Evolutionary conservation across 2,113 vertebrate genomes (phyloP), one percentile per base, ranked within the genome.

Genomic region (Clarias gariepinus): DNA sequence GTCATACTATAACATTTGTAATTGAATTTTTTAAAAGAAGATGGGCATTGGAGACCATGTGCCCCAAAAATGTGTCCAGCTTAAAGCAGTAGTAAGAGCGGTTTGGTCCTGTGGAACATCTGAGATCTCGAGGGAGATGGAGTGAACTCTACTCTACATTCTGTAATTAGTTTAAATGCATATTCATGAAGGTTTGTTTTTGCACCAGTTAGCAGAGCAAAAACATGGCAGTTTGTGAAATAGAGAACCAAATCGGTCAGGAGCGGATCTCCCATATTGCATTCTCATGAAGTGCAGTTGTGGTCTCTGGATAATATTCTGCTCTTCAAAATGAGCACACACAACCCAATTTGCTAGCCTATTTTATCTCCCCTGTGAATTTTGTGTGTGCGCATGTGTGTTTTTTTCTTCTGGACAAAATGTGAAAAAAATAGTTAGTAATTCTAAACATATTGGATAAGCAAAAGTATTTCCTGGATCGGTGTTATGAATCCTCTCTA

Each of bases 271-370:
- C 61, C 66, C 47, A 66, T 61, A 78, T 89, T 55, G 47, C 41
- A 79, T 89, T 83, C 57, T 80, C 64, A 3, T 36, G 41, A 47
- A 57, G 85, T 73, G 4, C 82, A 81, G 19, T 28, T 61, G 52
- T 77, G 76, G 30, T 84, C 68, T 78, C 77, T 0, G 74, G 81
- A 55, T 41, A 76, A 61, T 87, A 80, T 33, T 18, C 74, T 21
- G 47, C 66, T 76, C 58, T 53, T 76, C 52, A 53, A 47, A 82
- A 86, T 77, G 55, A 64, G 85, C 84, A 66, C 60, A 88, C 58
- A 68, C 57, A 80, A 41, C 53, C 81, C 77, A 63, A 28, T 76
- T 86, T 83, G 33, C 66, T 66, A 77, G 81, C 30, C 84, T 41
- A 30, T 68, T 64, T 85, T 23, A 82, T 74, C 69, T 69, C 84